Evolutionary conservation across 2,888 invertebrate genomes (phyloP), one percentile per base, ranked within the genome.

Genomic region (Helleia helle): DNA sequence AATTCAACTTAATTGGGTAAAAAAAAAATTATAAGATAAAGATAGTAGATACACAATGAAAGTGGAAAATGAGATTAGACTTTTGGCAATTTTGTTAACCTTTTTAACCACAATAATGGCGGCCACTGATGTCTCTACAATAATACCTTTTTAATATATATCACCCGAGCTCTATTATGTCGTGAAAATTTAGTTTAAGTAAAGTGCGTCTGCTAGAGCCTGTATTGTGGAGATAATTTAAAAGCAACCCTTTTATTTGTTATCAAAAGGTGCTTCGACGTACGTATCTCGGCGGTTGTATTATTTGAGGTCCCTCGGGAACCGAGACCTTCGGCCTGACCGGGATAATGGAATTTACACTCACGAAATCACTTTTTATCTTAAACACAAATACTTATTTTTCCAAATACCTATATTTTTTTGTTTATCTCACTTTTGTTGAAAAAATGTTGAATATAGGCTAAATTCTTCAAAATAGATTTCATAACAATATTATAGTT

Each of bases 271-370:
- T 48, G 50, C 38, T 42, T 24, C 22, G 42, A 51, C 48, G 39
- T 46, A 44, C 40, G 31, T 42, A 40, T 34, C 41, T 39, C 31
- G 40, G 36, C 36, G 55, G 57, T 57, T 62, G 62, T 64, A 71
- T 71, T 69, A 69, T 65, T 67, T 69, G 67, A 68, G 67, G 62
- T 68, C 73, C 67, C 66, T 44, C 40, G 58, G 66, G 65, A 65
- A 53, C 22, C 15, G 34, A 18, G 34, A 34, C 51, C 51, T 41
- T 52, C 49, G 50, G 43, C 50, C 54, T 56, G 56, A 62, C 42
- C 44, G 62, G 62, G 67, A 65, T 74, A 71, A 75, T 75, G 65
- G 70, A 71, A 71, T 65, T 59, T 50, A 14, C 17, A 15, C 18
- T 17, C 4, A 29, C 18, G 6, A 11, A 28, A 13, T 8, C n/a